Evolutionary conservation across 2,888 invertebrate species (phyloP).

Genomic region (Anorthoa munda): DNA sequence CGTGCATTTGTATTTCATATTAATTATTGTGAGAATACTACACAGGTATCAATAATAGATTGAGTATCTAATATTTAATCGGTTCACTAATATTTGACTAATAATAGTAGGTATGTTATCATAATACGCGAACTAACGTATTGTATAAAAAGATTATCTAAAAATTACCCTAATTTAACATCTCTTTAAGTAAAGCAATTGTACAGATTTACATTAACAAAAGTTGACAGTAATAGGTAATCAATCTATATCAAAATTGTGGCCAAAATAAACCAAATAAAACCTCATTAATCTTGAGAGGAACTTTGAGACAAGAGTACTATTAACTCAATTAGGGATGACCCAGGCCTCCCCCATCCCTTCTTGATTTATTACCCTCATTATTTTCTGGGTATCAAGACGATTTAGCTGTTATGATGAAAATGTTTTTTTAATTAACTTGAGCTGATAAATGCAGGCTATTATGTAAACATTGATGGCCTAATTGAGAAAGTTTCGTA

Average conservation of each 20-base stretch:
- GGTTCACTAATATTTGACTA: no score
- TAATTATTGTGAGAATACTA: no score
- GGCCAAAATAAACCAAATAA: conserved; percentile 51
- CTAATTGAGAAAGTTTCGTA: neutral
- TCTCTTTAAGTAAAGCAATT: neutral
- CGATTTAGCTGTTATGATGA: conserved; percentile 30
- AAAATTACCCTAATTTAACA: no score
- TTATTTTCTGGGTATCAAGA: conserved; percentile 41
- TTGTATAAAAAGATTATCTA: no score
- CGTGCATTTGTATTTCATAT: no score
- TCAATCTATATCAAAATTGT: conserved; percentile 38
- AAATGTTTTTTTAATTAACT: conserved; percentile 28
- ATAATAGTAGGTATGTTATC: no score
- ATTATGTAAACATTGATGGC: conserved; percentile 2
- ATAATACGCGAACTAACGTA: no score
- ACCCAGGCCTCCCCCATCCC: conserved; percentile 32
- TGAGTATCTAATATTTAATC: no score
- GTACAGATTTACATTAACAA: neutral
- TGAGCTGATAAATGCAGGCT: conserved; percentile 9
- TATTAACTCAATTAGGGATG: conserved; percentile 53
- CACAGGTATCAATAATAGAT: no score
- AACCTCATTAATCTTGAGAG: conserved; percentile 51
- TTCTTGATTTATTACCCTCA: conserved; percentile 50
- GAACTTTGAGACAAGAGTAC: conserved; percentile 41
- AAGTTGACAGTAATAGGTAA: conserved; percentile 11